Evolutionary conservation across 1,140 invertebrate species (phyloP).

Genomic region (Propsilocerus akamusi): DNA sequence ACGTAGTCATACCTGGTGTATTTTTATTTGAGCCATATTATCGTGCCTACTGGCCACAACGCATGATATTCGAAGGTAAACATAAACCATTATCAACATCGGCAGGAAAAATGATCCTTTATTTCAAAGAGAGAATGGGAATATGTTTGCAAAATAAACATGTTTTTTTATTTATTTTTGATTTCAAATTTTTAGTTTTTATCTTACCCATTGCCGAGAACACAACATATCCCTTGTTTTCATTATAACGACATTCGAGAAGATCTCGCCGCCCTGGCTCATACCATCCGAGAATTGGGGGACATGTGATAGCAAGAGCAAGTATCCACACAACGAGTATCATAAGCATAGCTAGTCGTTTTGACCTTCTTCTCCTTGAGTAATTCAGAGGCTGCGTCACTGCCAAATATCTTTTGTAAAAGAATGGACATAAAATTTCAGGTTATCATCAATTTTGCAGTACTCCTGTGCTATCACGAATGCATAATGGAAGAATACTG

Average conservation of each 20-base stretch:
- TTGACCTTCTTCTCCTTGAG: constrained; percentile 46
- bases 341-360: constrained; percentile 50
- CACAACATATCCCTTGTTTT: constrained; percentile 64
- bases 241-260: constrained; percentile 44
- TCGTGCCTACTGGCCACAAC: constrained; percentile 44
- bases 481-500: too few species aligned
- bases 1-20: constrained; percentile 18
- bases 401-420: constrained; percentile 62
- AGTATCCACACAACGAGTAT: constrained; percentile 59
- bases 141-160: too few species aligned
- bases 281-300: constrained; percentile 57
- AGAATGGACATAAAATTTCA: too few species aligned
- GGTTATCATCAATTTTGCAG: too few species aligned
- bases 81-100: constrained; percentile 68
- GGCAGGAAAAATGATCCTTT: constrained; percentile 74
- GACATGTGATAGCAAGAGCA: constrained; percentile 56
- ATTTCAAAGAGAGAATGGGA: constrained; percentile 37
- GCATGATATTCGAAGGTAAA: constrained; percentile 67
- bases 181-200: constrained; percentile 18
- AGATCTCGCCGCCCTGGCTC: constrained; percentile 34
- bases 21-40: constrained; percentile 27
- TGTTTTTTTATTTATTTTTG: too few species aligned
- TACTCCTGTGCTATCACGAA: too few species aligned
- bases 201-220: constrained; percentile 57
- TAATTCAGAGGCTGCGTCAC: constrained; percentile 62